Percentiles rank a stretch among this genome's conserved stretches.
These are phyloP conservation scores for Unio pictorum DNA, from an alignment of 2,888 invertebrate genomes.

Conservation along the genomic window DNA sequence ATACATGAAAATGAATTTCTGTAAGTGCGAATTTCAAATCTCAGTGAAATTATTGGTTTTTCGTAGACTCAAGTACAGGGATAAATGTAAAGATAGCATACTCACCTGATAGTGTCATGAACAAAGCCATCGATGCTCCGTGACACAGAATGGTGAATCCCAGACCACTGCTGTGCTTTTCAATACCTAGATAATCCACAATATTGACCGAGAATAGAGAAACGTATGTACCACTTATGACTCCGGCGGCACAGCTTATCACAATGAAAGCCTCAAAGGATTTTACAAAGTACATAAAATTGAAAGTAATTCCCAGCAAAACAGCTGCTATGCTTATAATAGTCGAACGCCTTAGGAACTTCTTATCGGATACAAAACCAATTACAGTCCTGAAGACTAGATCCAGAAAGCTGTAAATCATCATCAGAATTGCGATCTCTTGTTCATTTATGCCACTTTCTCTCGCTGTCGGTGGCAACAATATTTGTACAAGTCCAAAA, in stretches of 20 bases:
- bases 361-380: slow-evolving; percentile 7
- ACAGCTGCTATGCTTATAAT: no score
- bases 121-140: no score
- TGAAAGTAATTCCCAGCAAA: no score
- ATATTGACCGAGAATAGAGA: slow-evolving; percentile 2
- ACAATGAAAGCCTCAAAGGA: no score
- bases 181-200: slow-evolving; percentile 5
- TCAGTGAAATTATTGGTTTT: no score
- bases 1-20: no score
- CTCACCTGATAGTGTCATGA: no score
- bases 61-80: no score
- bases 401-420: slow-evolving; percentile 1
- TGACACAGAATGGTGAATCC: background rate
- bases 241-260: background rate
- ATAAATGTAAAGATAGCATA: no score
- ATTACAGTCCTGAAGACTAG: background rate
- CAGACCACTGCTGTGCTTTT: slow-evolving; percentile 1
- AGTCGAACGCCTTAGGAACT: no score
- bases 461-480: slow-evolving; percentile 3
- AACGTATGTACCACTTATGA: slow-evolving; percentile 4
- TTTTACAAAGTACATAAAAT: no score
- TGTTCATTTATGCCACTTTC: background rate
- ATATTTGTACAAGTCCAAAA: background rate
- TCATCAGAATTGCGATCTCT: background rate
- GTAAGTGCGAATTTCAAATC: no score